These are phyloP conservation scores for Rhinichthys osculus DNA, from an alignment of 2,797 vertebrate species.

Conservation along the genomic window DNA sequence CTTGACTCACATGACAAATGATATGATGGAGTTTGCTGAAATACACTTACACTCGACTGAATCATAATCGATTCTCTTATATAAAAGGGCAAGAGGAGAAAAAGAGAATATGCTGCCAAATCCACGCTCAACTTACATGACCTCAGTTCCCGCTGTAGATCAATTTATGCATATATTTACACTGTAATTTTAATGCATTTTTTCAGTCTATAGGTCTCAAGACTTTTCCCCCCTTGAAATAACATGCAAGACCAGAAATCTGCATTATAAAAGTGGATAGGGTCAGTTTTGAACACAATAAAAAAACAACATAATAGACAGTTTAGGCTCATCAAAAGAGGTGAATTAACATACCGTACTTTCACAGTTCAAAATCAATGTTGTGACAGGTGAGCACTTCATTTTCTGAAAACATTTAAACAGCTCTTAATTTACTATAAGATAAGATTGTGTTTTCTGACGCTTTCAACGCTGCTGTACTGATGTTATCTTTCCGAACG, in stretches of 20 bases:
- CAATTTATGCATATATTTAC: neutral
- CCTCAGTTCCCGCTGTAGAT: conserved; percentile 20
- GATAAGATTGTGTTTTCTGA: neutral
- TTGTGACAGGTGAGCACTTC: neutral
- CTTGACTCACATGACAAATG: neutral
- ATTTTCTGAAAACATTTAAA: neutral
- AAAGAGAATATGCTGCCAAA: neutral
- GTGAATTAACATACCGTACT: neutral
- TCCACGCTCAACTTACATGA: neutral
- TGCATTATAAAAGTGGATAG: neutral
- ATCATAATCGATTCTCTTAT: conserved; percentile 43
- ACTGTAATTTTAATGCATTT: neutral
- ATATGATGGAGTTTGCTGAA: conserved; percentile 18
- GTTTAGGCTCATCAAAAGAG: conserved; percentile 18
- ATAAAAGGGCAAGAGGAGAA: neutral
- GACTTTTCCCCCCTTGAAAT: neutral
- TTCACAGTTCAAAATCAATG: neutral
- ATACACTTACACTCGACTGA: conserved; percentile 20
- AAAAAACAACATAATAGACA: neutral
- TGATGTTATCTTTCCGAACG: conserved; percentile 12
- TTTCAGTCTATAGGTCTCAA: no score
- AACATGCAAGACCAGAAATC: neutral
- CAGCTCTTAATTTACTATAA: neutral
- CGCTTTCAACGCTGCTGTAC: neutral
- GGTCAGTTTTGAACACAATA: neutral